These are phyloP conservation scores for Malacoraja senta DNA, from an alignment of 2,797 vertebrate species.

Conservation along the genomic window DNA sequence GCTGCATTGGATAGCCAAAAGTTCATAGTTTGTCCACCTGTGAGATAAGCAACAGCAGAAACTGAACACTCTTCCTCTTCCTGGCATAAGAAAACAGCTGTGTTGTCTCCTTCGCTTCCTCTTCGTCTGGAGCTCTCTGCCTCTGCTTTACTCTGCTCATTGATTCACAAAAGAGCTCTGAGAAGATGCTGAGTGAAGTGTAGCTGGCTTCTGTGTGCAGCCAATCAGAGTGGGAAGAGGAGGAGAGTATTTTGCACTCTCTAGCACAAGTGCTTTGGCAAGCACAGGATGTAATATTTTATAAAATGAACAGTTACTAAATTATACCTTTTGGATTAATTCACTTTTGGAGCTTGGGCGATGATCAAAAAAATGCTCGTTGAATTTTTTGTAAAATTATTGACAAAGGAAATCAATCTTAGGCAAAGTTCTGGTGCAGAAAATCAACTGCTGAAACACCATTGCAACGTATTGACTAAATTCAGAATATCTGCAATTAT, in stretches of 20 bases:
- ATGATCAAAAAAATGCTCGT: not conserved
- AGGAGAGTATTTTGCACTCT: slow-evolving; percentile 57
- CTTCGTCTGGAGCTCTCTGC: slow-evolving; percentile 47
- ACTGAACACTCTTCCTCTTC: not conserved
- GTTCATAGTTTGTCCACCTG: not conserved
- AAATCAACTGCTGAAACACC: not conserved
- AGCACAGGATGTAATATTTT: not conserved
- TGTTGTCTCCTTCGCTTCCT: slow-evolving; percentile 45
- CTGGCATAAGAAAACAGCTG: not conserved
- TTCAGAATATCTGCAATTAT: not conserved
- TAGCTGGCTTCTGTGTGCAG: slow-evolving; percentile 48
- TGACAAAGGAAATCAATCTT: not conserved
- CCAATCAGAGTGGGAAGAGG: slow-evolving; percentile 59
- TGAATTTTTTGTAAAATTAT: not conserved
- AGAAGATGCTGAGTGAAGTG: slow-evolving; percentile 49
- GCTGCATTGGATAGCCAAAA: not conserved
- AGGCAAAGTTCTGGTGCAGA: not conserved
- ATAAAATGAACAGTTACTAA: not conserved
- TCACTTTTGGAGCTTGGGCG: not conserved
- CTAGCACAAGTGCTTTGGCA: slow-evolving; percentile 48
- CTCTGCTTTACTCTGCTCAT: slow-evolving; percentile 52
- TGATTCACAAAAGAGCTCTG: slow-evolving; percentile 26
- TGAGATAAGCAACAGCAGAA: not conserved
- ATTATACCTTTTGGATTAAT: not conserved
- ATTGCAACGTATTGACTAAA: not conserved